A percentile compares a stretch with the other conserved stretches of the same genome.
phyloP scores from a whole-genome alignment of 2,888 invertebrate genomes.

The Ectobius pallidus region DNA sequence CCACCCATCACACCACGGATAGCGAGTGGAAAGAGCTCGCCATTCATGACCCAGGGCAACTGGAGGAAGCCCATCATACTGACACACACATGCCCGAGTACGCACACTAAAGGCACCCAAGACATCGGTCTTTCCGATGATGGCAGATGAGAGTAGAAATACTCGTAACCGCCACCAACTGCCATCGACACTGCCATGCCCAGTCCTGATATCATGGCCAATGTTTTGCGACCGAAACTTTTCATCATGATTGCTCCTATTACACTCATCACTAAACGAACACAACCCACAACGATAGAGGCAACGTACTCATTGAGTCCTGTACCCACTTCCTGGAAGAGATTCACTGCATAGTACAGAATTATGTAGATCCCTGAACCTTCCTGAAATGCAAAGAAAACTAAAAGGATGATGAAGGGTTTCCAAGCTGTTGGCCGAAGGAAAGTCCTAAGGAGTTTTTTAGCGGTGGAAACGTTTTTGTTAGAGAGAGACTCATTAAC shows the following conservation, averaged over 20 bases:
- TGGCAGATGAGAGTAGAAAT: conserved; percentile 46
- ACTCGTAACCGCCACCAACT: conserved; percentile 48
- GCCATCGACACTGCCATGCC: conserved; percentile 70
- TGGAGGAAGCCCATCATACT: conserved; percentile 78
- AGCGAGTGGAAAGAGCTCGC: conserved; percentile 71
- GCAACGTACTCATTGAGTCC: conserved; percentile 70
- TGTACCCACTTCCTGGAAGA: conserved; percentile 71
- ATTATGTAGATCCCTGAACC: conserved; percentile 76
- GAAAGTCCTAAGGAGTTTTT: conserved; percentile 49
- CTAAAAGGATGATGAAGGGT: conserved; percentile 68
- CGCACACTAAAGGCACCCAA: conserved; percentile 62
- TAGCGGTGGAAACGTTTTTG: background rate
- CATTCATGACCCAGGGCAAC: conserved; percentile 77
- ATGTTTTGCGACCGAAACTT: conserved; percentile 64
- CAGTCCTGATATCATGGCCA: conserved; percentile 68
- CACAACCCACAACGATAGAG: conserved; percentile 71
- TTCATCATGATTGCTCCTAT: conserved; percentile 70
- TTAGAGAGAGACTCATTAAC: background rate
- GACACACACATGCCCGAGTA: conserved; percentile 71
- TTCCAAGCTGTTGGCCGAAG: conserved; percentile 66
- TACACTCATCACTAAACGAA: conserved; percentile 69
- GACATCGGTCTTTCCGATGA: conserved; percentile 49
- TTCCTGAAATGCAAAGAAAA: conserved; percentile 73
- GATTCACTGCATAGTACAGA: conserved; percentile 72
- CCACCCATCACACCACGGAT: conserved; percentile 74